Evolutionary conservation across 1,140 invertebrate genomes (phyloP).

Genomic region (Vollenhovia emeryi): DNA sequence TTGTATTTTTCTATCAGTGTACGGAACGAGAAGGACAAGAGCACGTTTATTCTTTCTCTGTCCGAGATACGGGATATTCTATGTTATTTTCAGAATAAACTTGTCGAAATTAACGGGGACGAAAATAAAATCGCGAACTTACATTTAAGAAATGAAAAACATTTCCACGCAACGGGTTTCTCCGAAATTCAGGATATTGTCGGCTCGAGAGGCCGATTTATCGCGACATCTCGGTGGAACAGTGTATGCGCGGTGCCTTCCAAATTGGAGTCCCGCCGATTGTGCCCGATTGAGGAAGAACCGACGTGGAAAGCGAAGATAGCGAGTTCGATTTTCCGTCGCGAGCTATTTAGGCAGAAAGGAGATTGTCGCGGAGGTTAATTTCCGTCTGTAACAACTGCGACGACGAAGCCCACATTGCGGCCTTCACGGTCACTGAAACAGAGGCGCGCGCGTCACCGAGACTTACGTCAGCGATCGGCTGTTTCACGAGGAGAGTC

Average conservation of each 20-base stretch:
- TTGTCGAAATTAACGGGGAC: not conserved
- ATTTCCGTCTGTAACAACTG: constrained; percentile 61
- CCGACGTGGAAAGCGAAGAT: constrained; percentile 66
- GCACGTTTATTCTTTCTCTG: not conserved
- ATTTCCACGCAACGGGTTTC: not conserved
- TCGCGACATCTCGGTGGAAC: not conserved
- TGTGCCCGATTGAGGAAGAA: constrained; percentile 41
- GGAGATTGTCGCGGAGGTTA: constrained; percentile 64
- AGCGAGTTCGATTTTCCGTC: constrained; percentile 31
- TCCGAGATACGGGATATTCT: not conserved
- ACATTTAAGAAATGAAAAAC: not conserved
- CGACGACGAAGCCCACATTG: not conserved
- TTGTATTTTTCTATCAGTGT: no score
- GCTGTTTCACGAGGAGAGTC: not conserved
- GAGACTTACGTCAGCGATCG: constrained; percentile 12
- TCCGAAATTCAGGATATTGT: not conserved
- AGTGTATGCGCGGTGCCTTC: not conserved
- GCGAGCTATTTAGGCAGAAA: constrained; percentile 69
- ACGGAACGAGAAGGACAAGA: no score
- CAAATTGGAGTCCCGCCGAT: constrained; percentile 15
- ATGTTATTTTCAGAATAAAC: not conserved
- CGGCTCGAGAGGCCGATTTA: not conserved
- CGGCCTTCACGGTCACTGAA: constrained; percentile 29
- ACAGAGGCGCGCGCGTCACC: constrained; percentile 3
- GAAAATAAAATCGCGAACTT: not conserved